Conservation (phyloP, 2,113 vertebrate genomes). For the Candoia aspera region DNA sequence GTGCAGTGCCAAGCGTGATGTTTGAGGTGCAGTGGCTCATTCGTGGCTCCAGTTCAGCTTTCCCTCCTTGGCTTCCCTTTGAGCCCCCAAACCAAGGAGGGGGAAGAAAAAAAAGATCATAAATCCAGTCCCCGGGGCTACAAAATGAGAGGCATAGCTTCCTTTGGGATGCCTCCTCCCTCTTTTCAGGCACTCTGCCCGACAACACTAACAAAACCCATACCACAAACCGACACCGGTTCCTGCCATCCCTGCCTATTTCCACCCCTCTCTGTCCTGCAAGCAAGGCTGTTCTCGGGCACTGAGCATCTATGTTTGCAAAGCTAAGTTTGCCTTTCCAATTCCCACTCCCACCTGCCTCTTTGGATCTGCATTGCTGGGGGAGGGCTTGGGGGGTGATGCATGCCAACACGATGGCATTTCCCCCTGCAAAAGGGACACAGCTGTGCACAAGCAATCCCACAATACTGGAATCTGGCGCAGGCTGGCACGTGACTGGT, state of each 20-base stretch:
- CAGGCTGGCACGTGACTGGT: neutral
- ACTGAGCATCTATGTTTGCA: constrained; percentile 40
- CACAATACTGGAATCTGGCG: accelerated
- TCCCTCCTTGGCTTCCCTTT: constrained; percentile 23
- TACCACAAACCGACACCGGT: constrained; percentile 23
- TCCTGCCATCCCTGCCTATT: constrained; percentile 1
- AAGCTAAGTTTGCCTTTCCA: constrained; percentile 24
- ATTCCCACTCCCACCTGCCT: constrained; percentile 26
- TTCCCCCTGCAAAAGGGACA: accelerated
- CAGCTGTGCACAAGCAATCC: neutral
- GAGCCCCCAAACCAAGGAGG: constrained; percentile 3
- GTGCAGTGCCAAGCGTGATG: constrained; percentile 60
- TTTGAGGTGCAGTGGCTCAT: constrained; percentile 64
- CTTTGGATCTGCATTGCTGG: neutral
- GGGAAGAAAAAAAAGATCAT: neutral
- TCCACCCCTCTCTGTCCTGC: neutral
- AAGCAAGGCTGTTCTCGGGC: neutral
- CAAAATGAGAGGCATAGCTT: accelerated
- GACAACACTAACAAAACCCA: neutral
- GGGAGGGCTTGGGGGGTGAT: accelerated
- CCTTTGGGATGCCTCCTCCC: neutral
- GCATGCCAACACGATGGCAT: constrained; percentile 14
- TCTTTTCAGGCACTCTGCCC: neutral
- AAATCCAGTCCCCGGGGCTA: neutral
- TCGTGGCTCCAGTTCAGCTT: constrained; percentile 71